Evolutionary conservation across 35 echinoderm and acorn worm genomes (phyloP).

Genomic region (Apostichopus parvimensis): DNA sequence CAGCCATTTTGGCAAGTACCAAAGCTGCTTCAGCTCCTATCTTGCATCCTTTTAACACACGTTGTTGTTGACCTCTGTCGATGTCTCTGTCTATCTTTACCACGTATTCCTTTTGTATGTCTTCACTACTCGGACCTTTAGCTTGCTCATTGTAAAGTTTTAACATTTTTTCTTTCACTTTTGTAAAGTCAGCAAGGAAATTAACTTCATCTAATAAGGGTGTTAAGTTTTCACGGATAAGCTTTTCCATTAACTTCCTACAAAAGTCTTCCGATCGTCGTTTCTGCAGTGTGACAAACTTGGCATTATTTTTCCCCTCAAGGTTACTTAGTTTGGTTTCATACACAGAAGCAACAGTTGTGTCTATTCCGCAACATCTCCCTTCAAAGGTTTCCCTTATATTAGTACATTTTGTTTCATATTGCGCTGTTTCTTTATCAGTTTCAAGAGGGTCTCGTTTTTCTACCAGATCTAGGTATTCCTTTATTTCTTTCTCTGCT

Average conservation of each 20-base stretch:
- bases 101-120: not conserved
- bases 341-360: not conserved
- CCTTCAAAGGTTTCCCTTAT: not conserved
- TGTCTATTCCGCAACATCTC: not conserved
- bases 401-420: too few relatives aligned
- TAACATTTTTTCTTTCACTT: not conserved
- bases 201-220: not conserved
- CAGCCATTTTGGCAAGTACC: not conserved
- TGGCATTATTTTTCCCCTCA: not conserved
- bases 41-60: not conserved
- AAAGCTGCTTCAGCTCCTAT: not conserved
- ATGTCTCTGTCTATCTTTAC: not conserved
- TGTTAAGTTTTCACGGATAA: not conserved
- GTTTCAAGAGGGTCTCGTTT: not conserved
- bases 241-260: not conserved
- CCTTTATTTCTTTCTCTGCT: not conserved
- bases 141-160: constrained; percentile 14
- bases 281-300: not conserved
- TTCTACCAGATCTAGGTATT: not conserved
- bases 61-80: not conserved
- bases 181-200: not conserved
- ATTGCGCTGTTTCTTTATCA: not conserved
- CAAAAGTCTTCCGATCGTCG: not conserved
- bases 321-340: not conserved
- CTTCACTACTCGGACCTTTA: constrained; percentile 4